Evolutionary conservation across 1,140 invertebrate genomes (phyloP).

Genomic region (Rhizoglyphus robini): DNA sequence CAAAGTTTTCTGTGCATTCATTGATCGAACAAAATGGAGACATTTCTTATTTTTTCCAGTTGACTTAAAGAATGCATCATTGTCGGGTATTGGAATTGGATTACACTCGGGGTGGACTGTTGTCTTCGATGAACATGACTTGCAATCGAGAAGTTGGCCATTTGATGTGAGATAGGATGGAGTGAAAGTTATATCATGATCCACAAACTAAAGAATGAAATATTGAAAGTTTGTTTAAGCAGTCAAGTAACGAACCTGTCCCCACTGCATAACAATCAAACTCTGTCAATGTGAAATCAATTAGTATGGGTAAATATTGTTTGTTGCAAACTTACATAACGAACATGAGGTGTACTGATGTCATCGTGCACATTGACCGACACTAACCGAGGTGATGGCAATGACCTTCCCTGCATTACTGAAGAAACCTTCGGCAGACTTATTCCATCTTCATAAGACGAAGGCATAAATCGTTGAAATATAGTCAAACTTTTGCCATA

Average conservation of each 20-base stretch:
- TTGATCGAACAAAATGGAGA: slow-evolving; percentile 80
- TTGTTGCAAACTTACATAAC: slow-evolving; percentile 49
- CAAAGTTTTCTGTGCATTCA: slow-evolving; percentile 69
- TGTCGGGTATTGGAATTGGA: slow-evolving; percentile 42
- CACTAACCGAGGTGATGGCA: slow-evolving; percentile 66
- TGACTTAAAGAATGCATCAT: slow-evolving; percentile 48
- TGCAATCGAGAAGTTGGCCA: slow-evolving; percentile 53
- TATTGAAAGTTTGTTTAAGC: slow-evolving; percentile 54
- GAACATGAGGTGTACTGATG: slow-evolving; percentile 64
- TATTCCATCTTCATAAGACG: slow-evolving; percentile 71
- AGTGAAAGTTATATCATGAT: slow-evolving; percentile 46
- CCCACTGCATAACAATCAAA: slow-evolving; percentile 61
- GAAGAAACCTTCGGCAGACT: not conserved
- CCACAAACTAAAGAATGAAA: slow-evolving; percentile 40
- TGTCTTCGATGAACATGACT: slow-evolving; percentile 50
- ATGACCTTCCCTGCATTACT: slow-evolving; percentile 13
- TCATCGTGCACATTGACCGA: slow-evolving; percentile 77
- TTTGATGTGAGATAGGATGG: slow-evolving; percentile 35
- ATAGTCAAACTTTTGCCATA: slow-evolving; percentile 62
- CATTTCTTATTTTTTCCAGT: slow-evolving; percentile 54
- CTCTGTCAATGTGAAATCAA: slow-evolving; percentile 34
- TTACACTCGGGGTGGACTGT: slow-evolving; percentile 61
- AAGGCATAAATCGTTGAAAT: slow-evolving; percentile 66
- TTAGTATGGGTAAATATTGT: not conserved
- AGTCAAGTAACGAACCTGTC: slow-evolving; percentile 22